Conservation (phyloP, 2,797 vertebrate genomes). For the Lutjanus campechanus region DNA sequence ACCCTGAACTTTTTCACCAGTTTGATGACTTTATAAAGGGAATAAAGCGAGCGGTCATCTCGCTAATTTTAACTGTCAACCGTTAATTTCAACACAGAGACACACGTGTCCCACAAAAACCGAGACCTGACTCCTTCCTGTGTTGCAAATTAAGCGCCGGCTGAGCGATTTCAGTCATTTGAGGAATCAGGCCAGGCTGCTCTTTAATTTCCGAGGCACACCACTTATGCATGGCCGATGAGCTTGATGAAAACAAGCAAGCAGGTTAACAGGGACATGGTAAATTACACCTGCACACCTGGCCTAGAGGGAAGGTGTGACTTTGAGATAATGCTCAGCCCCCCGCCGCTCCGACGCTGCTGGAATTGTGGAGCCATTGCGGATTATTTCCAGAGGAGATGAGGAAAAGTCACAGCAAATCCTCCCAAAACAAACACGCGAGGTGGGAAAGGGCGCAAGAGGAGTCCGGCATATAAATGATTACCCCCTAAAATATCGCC, state of each 20-base stretch:
- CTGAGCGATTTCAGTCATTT: constrained; percentile 65
- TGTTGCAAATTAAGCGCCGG: constrained; percentile 53
- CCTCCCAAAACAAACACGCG: constrained; percentile 44
- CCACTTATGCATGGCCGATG: constrained; percentile 67
- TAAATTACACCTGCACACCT: constrained; percentile 79
- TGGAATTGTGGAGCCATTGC: constrained; percentile 19
- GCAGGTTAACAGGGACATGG: constrained; percentile 76
- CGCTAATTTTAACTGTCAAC: constrained; percentile 45
- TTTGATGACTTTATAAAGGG: background rate
- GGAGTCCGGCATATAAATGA: constrained; percentile 59
- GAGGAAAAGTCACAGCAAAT: constrained; percentile 48
- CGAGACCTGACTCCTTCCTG: constrained; percentile 30
- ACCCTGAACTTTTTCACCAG: background rate
- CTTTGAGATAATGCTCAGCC: constrained; percentile 64
- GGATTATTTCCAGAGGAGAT: constrained; percentile 58
- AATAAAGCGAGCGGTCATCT: constrained; percentile 5
- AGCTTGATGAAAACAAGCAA: constrained; percentile 77
- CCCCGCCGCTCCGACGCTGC: background rate
- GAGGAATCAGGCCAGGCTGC: constrained; percentile 70
- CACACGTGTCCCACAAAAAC: constrained; percentile 33
- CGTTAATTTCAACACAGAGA: constrained; percentile 44
- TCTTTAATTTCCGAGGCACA: constrained; percentile 66
- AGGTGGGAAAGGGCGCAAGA: constrained; percentile 44
- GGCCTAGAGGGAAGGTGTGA: constrained; percentile 71
- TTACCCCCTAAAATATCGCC: constrained; percentile 26